Conservation (phyloP, 2,888 invertebrate species). For the Uropetala carovei region DNA sequence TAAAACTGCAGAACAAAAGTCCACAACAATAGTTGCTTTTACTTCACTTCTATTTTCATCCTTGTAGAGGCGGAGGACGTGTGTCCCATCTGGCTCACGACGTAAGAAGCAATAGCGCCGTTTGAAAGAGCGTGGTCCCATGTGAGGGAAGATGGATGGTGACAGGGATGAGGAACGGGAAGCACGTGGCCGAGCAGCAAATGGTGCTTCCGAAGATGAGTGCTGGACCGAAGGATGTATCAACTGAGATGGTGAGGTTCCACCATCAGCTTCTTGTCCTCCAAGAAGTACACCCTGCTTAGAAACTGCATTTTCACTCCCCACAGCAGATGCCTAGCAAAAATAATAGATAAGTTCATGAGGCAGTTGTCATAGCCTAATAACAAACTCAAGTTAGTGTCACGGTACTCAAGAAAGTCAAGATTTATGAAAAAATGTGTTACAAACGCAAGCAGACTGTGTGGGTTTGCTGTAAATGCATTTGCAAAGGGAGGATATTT, state of each 20-base stretch:
- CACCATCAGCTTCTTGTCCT: constrained; percentile 92
- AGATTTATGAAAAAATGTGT: background rate
- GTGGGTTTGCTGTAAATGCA: too few relatives aligned
- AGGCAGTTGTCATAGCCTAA: background rate
- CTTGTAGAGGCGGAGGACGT: constrained; percentile 93
- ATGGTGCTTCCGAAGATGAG: background rate
- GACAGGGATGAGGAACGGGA: constrained; percentile 42
- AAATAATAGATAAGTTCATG: constrained; percentile 70
- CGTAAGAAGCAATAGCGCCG: constrained; percentile 91
- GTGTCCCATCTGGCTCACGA: constrained; percentile 93
- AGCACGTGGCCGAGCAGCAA: constrained; percentile 24
- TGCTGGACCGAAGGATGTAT: background rate
- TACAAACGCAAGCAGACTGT: too few relatives aligned
- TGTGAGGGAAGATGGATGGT: constrained; percentile 55
- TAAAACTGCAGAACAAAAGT: constrained; percentile 93
- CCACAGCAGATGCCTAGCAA: constrained; percentile 70
- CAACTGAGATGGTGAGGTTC: constrained; percentile 77
- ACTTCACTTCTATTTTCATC: constrained; percentile 94
- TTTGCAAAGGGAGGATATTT: too few relatives aligned
- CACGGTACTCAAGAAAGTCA: background rate
- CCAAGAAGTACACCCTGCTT: constrained; percentile 95
- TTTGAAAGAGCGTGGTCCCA: constrained; percentile 83
- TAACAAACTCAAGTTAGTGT: background rate
- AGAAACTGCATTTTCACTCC: constrained; percentile 83
- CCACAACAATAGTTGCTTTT: constrained; percentile 94